Base-by-base conservation (phyloP, 1,140 invertebrate genomes). In the Neodiprion lecontei region DNA sequence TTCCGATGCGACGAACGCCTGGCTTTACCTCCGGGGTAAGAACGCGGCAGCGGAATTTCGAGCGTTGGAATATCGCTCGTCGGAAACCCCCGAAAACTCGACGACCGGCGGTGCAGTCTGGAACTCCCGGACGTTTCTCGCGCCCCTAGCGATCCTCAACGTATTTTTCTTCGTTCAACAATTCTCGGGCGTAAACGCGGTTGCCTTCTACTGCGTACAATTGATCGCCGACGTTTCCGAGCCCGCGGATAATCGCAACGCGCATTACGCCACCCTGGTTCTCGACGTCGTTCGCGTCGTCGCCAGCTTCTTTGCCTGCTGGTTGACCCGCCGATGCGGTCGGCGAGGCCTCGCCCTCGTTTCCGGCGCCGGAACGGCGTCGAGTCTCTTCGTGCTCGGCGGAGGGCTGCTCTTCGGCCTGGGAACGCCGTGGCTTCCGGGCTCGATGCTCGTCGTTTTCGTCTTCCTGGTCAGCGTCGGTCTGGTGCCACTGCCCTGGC, bases 131-230 rank as follows among this genome's bases (percentile, higher is more conserved):
- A 89, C 81, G 14, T 89, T 90, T 65, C 83, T 86, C 21, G 91
- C 91, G 75, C 92, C 92, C 4, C 81, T 93, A 23, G 77, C 89
- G 7, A 90, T 92, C 9, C 90, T 92, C 83, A 88, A 89, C n/a
- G 76, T 90, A 49, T 91, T 92, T 76, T 92, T 92, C 77, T 81
- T 91, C 67, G 90, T 91, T 0, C 89, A 89, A 72, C 92, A 93
- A 78, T 91, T 91, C 75, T 89, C 90, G 48, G 92, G 92, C 1
- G 89, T 92, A 0, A 92, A 95, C 80, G 93, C 92, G 1, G 87
- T 95, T 2, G 92, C 92, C 70, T 95, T 94, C 83, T 95, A 94
- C 81, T 91, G 93, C 0, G 92, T 93, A 28, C 86, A 89, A 68
- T 92, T 91, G 72, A 90, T 90, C 79, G 86, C 90, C 73, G 87